Evolutionary conservation across 1,140 invertebrate species (phyloP).

Genomic region (Carcinoscorpius rotundicauda): DNA sequence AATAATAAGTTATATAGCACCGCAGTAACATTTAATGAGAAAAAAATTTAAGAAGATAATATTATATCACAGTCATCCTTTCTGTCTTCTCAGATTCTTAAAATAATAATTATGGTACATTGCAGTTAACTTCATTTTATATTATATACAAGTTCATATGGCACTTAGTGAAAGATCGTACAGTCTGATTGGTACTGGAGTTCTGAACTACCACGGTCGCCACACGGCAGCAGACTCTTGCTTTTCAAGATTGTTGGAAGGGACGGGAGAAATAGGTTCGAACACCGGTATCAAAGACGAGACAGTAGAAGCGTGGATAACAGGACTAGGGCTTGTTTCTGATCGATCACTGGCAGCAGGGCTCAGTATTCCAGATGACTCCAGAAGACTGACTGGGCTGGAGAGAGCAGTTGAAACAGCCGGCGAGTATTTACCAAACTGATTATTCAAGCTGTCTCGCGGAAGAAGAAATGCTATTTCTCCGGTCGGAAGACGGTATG

Average conservation of each 20-base stretch:
- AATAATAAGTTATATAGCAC: too few relatives aligned
- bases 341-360: conserved; percentile 21
- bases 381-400: conserved; percentile 18
- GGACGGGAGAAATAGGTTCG: neutral
- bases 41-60: too few relatives aligned
- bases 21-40: too few relatives aligned
- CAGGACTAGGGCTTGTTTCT: conserved; percentile 11
- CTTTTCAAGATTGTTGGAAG: neutral
- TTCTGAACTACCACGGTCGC: neutral
- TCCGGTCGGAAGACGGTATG: conserved; percentile 48
- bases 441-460: conserved; percentile 8
- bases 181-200: too few relatives aligned
- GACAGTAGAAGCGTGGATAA: neutral
- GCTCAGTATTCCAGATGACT: conserved; percentile 21
- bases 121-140: too few relatives aligned
- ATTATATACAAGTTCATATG: too few relatives aligned
- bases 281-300: neutral
- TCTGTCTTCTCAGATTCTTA: too few relatives aligned
- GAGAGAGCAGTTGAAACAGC: neutral
- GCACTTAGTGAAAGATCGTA: too few relatives aligned
- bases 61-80: too few relatives aligned
- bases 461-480: conserved; percentile 51
- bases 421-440: conserved; percentile 4
- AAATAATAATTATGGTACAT: too few relatives aligned
- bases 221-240: neutral